Base-by-base conservation (phyloP, 2,888 invertebrate genomes). In the Dusona sp. region DNA sequence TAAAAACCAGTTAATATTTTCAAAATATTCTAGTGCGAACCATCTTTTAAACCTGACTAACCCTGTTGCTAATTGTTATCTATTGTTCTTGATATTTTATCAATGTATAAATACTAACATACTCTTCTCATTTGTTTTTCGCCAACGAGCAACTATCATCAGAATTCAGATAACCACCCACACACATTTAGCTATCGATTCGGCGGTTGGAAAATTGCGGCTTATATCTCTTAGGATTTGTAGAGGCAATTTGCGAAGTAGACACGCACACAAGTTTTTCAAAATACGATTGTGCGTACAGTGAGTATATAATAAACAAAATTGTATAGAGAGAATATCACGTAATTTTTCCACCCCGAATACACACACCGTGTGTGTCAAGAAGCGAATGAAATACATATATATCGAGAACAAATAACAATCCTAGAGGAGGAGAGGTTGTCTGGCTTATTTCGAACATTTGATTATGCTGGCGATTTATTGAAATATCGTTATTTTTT, bases 191-290 rank as follows among this genome's bases (percentile, higher is more conserved):
- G 16, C 16, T 45, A 2, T 9, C 3, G 1, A 45, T 45, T 45
- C 45, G 4, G 4, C 16, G 45, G 45, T 36, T 6, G 36, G 36
- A 36, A 13, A 16, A 6, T 57, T 57, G 57, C 38, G 57, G 57
- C 7, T 74, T 38, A 57, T 42, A 57, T 74, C 64, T 68, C 70
- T 25, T 1, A 79, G 57, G 79, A 84, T 84, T 79, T 22, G 19
- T 36, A 73, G 68, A 79, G 68, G 74, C 79, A 79, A 84, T 84
- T 79, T 79, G 68, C 61, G 74, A 64, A 79, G 84, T 79, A 79
- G 68, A 54, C 48, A 64, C 48, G 7, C 67, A 67, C 57, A 11
- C 67, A 67, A 45, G 54, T 54, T 7, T 54, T n/a, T 29, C 13
- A 22, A 73, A n/a, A 22, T 73, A 45, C 25, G 8, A 38, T 3